Evolutionary conservation across 1,140 invertebrate genomes (phyloP).

Genomic region (Scaptodrosophila lebanonensis): DNA sequence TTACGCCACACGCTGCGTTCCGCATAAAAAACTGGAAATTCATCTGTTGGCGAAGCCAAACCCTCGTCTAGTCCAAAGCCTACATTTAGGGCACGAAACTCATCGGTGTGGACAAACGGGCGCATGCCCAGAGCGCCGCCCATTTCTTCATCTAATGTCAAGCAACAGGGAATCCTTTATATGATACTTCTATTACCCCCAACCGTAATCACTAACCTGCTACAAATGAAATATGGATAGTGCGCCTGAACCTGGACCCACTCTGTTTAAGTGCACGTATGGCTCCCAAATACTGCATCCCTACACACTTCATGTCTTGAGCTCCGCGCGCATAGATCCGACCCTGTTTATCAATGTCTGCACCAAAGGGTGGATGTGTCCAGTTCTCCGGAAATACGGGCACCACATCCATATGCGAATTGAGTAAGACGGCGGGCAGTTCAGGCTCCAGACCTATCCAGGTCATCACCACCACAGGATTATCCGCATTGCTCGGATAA

Average conservation of each 20-base stretch:
- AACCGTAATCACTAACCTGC: too few species aligned
- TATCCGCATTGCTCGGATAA: conserved; percentile 76
- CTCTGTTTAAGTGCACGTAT: conserved; percentile 82
- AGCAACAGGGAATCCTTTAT: too few species aligned
- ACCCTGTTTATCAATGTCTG: conserved; percentile 85
- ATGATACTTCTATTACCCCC: too few species aligned
- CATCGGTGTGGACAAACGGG: conserved; percentile 85
- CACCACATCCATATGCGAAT: conserved; percentile 93
- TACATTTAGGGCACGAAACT: conserved; percentile 91
- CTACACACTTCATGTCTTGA: conserved; percentile 81
- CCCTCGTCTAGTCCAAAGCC: conserved; percentile 94
- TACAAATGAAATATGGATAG: conserved; percentile 88
- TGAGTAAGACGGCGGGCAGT: conserved; percentile 85
- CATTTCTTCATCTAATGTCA: conserved; percentile 97
- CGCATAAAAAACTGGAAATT: conserved; percentile 85
- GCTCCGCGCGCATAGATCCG: conserved; percentile 88
- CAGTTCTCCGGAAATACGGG: conserved; percentile 84
- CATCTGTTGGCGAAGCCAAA: conserved; percentile 81
- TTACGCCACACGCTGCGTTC: conserved; percentile 86
- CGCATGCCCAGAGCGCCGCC: conserved; percentile 91
- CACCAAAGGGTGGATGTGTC: conserved; percentile 84
- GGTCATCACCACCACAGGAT: conserved; percentile 86
- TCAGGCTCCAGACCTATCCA: conserved; percentile 83
- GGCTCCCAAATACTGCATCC: conserved; percentile 81
- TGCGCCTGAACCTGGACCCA: conserved; percentile 81